Conservation (phyloP, 2,113 vertebrate genomes). For the Epinephelus fuscoguttatus region DNA sequence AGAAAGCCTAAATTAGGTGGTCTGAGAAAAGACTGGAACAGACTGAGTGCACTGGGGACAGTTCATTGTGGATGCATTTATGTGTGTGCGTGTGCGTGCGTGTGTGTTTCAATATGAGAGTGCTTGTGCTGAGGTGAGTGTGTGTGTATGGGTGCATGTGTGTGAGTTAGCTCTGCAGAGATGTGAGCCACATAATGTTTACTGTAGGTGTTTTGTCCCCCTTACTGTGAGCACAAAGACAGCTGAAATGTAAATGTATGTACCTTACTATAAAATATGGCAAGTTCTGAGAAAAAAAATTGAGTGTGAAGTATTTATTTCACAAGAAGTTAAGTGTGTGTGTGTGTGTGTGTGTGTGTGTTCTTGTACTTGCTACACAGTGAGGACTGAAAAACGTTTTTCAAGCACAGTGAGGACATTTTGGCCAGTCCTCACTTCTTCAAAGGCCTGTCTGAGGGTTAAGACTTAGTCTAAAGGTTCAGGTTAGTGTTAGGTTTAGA, state of each 20-base stretch:
- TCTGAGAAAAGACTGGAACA: slow-evolving; percentile 48
- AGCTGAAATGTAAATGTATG: slow-evolving; percentile 83
- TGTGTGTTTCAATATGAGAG: slow-evolving; percentile 32
- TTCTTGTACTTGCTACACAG: too few relatives aligned
- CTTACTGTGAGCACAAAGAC: slow-evolving; percentile 85
- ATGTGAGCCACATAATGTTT: slow-evolving; percentile 64
- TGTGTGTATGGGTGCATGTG: neutral
- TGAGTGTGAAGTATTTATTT: slow-evolving; percentile 60
- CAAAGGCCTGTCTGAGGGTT: too few relatives aligned
- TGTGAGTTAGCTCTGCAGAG: slow-evolving; percentile 35
- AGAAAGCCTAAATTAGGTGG: slow-evolving; percentile 82
- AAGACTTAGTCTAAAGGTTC: too few relatives aligned
- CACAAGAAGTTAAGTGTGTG: neutral
- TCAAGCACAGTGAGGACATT: too few relatives aligned
- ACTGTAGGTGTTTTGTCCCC: slow-evolving; percentile 75
- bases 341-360: slow-evolving; percentile 7
- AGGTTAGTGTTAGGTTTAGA: too few relatives aligned
- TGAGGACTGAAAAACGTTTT: too few relatives aligned
- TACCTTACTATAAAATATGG: slow-evolving; percentile 85
- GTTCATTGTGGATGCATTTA: slow-evolving; percentile 50
- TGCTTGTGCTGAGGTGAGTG: slow-evolving; percentile 26
- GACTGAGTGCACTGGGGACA: slow-evolving; percentile 63
- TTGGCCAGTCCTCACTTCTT: too few relatives aligned
- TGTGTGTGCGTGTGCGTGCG: slow-evolving; percentile 33
- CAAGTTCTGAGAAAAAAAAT: slow-evolving; percentile 79